These are phyloP conservation scores for Apantesis nais DNA, from an alignment of 2,888 invertebrate genomes.

Conservation along the genomic window DNA sequence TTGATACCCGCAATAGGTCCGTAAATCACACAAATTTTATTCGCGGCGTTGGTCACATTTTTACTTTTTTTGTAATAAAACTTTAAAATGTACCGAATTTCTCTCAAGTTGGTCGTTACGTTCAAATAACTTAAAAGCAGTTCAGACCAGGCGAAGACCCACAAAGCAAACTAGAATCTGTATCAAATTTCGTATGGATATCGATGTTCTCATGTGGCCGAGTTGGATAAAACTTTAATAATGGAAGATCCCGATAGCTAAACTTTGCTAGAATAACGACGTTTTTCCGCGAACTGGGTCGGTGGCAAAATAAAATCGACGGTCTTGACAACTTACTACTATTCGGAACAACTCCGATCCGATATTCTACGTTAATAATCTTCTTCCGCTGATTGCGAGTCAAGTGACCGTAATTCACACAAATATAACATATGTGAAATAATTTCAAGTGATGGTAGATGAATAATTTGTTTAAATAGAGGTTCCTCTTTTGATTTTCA, in stretches of 20 bases:
- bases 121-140: neutral
- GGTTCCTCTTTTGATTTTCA: too few relatives aligned
- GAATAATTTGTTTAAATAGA: too few relatives aligned
- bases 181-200: constrained; percentile 56
- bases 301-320: constrained; percentile 65
- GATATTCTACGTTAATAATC: constrained; percentile 35
- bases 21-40: too few relatives aligned
- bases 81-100: too few relatives aligned
- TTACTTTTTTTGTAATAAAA: too few relatives aligned
- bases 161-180: constrained; percentile 44
- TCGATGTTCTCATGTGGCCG: constrained; percentile 57
- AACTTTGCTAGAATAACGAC: constrained; percentile 65
- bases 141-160: neutral
- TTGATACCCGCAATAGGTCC: too few relatives aligned
- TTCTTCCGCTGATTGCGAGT: constrained; percentile 27
- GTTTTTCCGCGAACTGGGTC: constrained; percentile 62
- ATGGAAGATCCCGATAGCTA: constrained; percentile 69
- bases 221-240: constrained; percentile 75
- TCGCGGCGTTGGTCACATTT: too few relatives aligned
- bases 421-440: neutral
- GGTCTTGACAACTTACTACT: constrained; percentile 52
- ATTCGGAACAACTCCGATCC: constrained; percentile 28
- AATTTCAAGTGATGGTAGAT: too few relatives aligned
- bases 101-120: neutral
- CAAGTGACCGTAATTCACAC: constrained; percentile 12